Conservation (phyloP, 2,888 invertebrate species). For the Lypha dubia region DNA sequence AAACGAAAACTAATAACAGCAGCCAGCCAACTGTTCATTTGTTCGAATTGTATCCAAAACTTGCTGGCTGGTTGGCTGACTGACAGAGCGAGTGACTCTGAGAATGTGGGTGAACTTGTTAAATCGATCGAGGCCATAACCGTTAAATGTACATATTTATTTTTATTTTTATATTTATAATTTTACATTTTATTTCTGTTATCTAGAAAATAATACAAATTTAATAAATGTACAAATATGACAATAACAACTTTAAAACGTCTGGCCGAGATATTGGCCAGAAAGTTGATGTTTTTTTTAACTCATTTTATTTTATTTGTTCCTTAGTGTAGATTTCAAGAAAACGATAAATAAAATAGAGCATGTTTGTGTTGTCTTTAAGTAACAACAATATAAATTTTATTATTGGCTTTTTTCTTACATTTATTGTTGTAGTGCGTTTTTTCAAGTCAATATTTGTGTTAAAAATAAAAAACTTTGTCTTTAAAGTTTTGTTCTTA, state of each 20-base stretch:
- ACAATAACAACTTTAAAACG: constrained; percentile 53
- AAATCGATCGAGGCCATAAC: constrained; percentile 74
- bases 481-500: constrained; percentile 53
- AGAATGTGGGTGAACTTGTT: constrained; percentile 75
- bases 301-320: neutral
- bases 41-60: constrained; percentile 43
- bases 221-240: constrained; percentile 54
- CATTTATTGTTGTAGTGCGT: constrained; percentile 58
- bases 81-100: constrained; percentile 46
- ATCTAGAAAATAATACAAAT: constrained; percentile 55
- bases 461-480: constrained; percentile 38
- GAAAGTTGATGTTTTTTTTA: constrained; percentile 33
- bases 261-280: constrained; percentile 40
- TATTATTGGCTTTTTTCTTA: constrained; percentile 39
- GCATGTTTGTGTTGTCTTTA: constrained; percentile 68
- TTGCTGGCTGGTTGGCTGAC: constrained; percentile 28
- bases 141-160: constrained; percentile 63
- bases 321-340: constrained; percentile 67
- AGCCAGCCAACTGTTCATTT: constrained; percentile 42
- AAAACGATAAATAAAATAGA: constrained; percentile 73
- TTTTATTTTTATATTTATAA: constrained; percentile 17
- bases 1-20: constrained; percentile 23
- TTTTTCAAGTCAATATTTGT: constrained; percentile 50
- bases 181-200: neutral
- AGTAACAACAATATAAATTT: constrained; percentile 63